Evolutionary conservation across 2,797 vertebrate species (phyloP).

Genomic region (Hippopotamyrus pictus): DNA sequence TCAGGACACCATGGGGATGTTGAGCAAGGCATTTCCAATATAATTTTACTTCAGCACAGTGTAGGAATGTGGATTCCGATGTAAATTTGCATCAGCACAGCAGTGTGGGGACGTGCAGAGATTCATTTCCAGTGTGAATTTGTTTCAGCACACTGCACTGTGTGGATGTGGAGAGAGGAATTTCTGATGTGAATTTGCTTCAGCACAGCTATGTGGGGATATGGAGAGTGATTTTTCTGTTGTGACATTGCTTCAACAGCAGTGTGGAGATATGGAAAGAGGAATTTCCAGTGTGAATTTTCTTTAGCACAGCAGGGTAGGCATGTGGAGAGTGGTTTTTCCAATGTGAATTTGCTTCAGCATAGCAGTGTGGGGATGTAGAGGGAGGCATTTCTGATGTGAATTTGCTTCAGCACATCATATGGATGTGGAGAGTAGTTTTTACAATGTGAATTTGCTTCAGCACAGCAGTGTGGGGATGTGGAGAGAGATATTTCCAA

Average conservation of each 20-base stretch:
- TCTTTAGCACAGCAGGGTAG: neutral
- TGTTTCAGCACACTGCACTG: neutral
- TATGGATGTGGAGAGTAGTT: neutral
- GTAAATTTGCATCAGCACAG: slow-evolving; percentile 14
- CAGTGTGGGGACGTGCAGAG: neutral
- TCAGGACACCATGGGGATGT: neutral
- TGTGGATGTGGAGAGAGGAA: neutral
- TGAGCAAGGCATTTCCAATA: neutral
- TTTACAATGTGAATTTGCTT: neutral
- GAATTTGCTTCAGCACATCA: neutral
- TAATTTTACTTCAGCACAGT: slow-evolving; percentile 13
- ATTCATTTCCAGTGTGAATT: slow-evolving; percentile 1
- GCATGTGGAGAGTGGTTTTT: neutral
- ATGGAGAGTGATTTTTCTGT: neutral
- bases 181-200: neutral
- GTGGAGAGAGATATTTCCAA: neutral
- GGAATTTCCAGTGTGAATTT: slow-evolving; percentile 9
- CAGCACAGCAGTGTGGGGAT: neutral
- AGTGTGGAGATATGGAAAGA: neutral
- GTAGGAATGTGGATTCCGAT: neutral
- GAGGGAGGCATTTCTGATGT: neutral
- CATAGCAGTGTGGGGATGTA: neutral
- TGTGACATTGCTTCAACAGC: neutral
- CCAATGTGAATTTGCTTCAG: slow-evolving; percentile 16
- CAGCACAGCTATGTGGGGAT: neutral